A percentile compares a stretch with the other conserved stretches of the same genome.
These are phyloP conservation scores for Ectropis grisescens DNA, from an alignment of 1,140 invertebrate genomes.

Conservation along the genomic window DNA sequence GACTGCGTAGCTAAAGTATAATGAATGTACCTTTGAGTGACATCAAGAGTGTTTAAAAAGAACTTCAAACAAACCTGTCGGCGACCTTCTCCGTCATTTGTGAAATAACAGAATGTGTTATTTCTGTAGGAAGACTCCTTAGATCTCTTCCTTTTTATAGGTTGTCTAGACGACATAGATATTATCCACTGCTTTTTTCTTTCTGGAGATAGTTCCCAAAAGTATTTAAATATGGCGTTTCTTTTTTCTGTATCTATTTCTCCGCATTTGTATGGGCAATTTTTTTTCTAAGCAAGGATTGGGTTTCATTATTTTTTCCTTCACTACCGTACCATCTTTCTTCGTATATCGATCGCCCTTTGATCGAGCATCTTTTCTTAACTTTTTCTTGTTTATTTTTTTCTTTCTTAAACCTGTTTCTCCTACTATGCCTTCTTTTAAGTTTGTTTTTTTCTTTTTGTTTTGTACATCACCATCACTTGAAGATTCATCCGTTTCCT, in stretches of 20 bases:
- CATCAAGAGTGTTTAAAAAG: slow-evolving; percentile 13
- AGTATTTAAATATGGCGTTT: slow-evolving; percentile 3
- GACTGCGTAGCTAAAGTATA: slow-evolving; percentile 4
- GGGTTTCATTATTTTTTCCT: slow-evolving; percentile 9
- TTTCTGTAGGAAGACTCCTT: slow-evolving; percentile 2
- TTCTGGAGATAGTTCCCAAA: slow-evolving; percentile 7
- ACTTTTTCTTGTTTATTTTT: slow-evolving; percentile 11
- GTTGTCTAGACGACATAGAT: slow-evolving; percentile 1
- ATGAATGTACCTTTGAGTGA: slow-evolving; percentile 13
- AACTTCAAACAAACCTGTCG: slow-evolving; percentile 15
- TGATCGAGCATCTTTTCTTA: slow-evolving; percentile 8
- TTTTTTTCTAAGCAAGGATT: slow-evolving; percentile 9
- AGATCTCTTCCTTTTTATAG: slow-evolving; percentile 8
- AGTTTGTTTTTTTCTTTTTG: no score
- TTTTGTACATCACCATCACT: no score
- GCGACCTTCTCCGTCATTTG: no score
- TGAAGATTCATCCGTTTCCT: no score
- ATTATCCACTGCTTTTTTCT: slow-evolving; percentile 7
- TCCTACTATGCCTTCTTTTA: slow-evolving; percentile 7
- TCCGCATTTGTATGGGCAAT: slow-evolving; percentile 7
- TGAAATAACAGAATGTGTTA: slow-evolving; percentile 9
- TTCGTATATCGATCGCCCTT: slow-evolving; percentile 8
- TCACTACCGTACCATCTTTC: slow-evolving; percentile 7
- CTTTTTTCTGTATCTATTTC: slow-evolving; percentile 6
- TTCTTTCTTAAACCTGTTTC: slow-evolving; percentile 5